Evolutionary conservation across 2,888 invertebrate genomes (phyloP).

Genomic region (Rotaria socialis): DNA sequence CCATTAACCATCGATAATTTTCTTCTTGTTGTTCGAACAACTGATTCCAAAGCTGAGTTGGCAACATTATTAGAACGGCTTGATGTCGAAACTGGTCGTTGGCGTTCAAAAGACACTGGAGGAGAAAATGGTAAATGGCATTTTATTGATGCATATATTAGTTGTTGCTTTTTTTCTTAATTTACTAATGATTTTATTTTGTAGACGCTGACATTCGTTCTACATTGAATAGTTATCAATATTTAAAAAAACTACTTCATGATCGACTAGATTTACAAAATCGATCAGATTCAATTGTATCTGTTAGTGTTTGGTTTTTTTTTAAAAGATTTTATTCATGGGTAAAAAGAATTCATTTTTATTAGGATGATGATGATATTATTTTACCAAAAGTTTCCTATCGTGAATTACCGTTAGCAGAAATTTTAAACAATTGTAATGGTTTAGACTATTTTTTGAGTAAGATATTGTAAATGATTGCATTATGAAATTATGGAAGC

Average conservation of each 20-base stretch:
- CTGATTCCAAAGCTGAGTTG: background rate
- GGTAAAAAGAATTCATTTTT: background rate
- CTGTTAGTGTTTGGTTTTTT: background rate
- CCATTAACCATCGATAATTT: constrained; percentile 20
- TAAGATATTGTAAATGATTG: background rate
- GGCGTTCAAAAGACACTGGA: constrained; percentile 76
- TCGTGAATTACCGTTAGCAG: constrained; percentile 24
- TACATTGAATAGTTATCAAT: constrained; percentile 34
- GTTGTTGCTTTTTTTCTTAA: no score
- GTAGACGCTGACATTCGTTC: background rate
- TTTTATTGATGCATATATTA: background rate
- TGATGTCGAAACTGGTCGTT: constrained; percentile 71
- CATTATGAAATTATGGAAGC: background rate
- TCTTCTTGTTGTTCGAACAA: constrained; percentile 17
- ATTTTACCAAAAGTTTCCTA: background rate
- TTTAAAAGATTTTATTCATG: background rate
- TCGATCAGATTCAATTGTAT: background rate
- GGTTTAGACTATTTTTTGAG: constrained; percentile 28
- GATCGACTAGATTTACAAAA: background rate
- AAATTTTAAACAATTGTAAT: constrained; percentile 35
- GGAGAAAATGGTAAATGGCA: constrained; percentile 68
- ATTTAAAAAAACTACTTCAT: background rate
- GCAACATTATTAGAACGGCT: constrained; percentile 68
- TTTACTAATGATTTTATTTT: background rate
- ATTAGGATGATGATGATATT: constrained; percentile 17